Evolutionary conservation across 2,888 invertebrate species (phyloP).

Genomic region (Rosalia funebris): DNA sequence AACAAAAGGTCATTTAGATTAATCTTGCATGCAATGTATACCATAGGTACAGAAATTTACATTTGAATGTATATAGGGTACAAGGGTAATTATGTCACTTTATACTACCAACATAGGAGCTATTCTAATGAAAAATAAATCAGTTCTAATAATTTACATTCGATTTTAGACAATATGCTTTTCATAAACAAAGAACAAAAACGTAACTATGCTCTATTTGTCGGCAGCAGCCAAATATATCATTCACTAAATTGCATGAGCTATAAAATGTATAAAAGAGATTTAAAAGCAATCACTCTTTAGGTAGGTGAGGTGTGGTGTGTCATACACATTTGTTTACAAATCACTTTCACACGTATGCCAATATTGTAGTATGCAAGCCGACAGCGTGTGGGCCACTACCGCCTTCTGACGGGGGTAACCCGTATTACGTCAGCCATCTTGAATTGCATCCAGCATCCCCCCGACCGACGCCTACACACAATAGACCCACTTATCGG

Average conservation of each 20-base stretch:
- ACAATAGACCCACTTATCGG: constrained; percentile 3
- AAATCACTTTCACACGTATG: constrained; percentile 40
- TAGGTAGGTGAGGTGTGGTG: not conserved
- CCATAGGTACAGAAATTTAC: no score
- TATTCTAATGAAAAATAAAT: constrained; percentile 4
- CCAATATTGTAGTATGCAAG: constrained; percentile 37
- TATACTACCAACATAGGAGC: not conserved
- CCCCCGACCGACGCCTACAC: constrained; percentile 29
- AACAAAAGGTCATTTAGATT: constrained; percentile 13
- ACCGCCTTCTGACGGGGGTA: constrained; percentile 44
- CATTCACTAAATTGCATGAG: constrained; percentile 16
- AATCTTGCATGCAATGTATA: constrained; percentile 9
- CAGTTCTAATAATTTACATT: constrained; percentile 7
- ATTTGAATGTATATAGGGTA: constrained; percentile 5
- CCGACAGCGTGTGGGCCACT: constrained; percentile 38
- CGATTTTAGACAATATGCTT: not conserved
- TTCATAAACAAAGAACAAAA: not conserved
- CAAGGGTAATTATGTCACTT: not conserved
- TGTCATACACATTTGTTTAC: constrained; percentile 38
- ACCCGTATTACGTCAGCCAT: constrained; percentile 51
- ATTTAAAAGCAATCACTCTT: not conserved
- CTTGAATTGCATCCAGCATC: constrained; percentile 57
- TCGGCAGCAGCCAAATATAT: constrained; percentile 8
- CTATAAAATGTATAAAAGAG: constrained; percentile 16
- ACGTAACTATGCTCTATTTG: not conserved